Percentiles rank a stretch among this genome's conserved stretches.
phyloP scores from a whole-genome alignment of 2,797 vertebrate species.

The Peromyscus nudipes region DNA sequence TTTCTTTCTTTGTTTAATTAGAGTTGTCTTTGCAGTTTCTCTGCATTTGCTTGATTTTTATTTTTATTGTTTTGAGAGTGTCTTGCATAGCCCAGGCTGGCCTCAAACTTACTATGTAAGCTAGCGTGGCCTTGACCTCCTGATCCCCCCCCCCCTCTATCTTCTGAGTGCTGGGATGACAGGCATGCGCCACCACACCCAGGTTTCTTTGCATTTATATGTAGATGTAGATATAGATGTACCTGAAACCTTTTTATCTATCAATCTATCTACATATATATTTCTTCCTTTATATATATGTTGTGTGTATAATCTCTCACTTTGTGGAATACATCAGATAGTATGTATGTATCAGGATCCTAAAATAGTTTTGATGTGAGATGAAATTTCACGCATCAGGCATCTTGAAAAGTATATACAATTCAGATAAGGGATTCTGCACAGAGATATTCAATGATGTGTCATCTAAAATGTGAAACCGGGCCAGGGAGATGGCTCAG shows the following conservation, averaged over 20 bases:
- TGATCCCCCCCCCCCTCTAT: neutral
- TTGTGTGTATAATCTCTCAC: neutral
- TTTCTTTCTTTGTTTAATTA: neutral
- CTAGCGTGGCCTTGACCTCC: neutral
- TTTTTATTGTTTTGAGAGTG: neutral
- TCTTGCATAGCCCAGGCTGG: neutral
- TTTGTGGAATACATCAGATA: neutral
- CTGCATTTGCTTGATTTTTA: neutral
- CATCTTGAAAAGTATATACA: slow-evolving; percentile 8
- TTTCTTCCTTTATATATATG: neutral
- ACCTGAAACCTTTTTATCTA: neutral
- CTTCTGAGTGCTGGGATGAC: neutral
- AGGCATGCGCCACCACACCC: neutral
- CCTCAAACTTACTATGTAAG: neutral
- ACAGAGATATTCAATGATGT: slow-evolving; percentile 2
- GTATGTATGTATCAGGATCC: neutral
- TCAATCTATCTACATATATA: neutral
- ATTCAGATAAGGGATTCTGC: slow-evolving; percentile 36
- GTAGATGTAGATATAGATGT: neutral
- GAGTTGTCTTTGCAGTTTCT: neutral
- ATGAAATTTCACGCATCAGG: neutral
- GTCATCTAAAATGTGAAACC: slow-evolving; percentile 45
- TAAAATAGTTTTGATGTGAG: slow-evolving; percentile 4
- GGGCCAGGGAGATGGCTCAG: neutral
- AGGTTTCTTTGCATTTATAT: neutral